Conservation (phyloP, 2,797 vertebrate genomes). For the Eleutherodactylus coqui region DNA sequence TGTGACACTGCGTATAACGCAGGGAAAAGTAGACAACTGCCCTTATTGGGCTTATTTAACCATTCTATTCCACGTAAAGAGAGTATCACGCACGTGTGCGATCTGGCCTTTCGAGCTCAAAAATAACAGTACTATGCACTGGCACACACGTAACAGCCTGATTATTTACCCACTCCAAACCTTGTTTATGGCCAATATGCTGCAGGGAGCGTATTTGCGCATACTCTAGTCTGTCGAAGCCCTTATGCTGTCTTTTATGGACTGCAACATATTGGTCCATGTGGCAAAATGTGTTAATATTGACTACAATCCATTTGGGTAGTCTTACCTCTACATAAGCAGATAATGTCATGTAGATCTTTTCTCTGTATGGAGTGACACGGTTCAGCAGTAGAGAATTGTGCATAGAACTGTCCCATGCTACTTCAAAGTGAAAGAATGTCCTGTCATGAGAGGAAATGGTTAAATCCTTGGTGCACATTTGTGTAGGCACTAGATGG, state of each 20-base stretch:
- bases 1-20: too few relatives aligned
- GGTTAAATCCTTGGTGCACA: neutral
- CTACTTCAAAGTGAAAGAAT: conserved; percentile 93
- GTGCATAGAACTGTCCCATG: conserved; percentile 99
- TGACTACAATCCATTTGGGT: neutral
- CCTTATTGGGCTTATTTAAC: too few relatives aligned
- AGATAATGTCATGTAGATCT: conserved; percentile 98
- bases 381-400: conserved; percentile 95
- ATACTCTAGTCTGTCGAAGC: too few relatives aligned
- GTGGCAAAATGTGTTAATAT: neutral
- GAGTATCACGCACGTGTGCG: too few relatives aligned
- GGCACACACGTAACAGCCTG: too few relatives aligned
- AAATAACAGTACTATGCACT: too few relatives aligned
- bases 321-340: conserved; percentile 91
- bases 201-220: too few relatives aligned
- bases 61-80: too few relatives aligned
- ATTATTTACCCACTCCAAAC: too few relatives aligned
- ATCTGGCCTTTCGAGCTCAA: too few relatives aligned
- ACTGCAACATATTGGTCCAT: neutral
- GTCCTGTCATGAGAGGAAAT: conserved; percentile 76
- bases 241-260: neutral
- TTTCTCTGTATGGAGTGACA: conserved; percentile 94
- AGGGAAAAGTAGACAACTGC: too few relatives aligned
- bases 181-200: too few relatives aligned
- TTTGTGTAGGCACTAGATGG: neutral